Base-by-base conservation (phyloP, 2,888 invertebrate species). In the Pardosa pseudoannulata region DNA sequence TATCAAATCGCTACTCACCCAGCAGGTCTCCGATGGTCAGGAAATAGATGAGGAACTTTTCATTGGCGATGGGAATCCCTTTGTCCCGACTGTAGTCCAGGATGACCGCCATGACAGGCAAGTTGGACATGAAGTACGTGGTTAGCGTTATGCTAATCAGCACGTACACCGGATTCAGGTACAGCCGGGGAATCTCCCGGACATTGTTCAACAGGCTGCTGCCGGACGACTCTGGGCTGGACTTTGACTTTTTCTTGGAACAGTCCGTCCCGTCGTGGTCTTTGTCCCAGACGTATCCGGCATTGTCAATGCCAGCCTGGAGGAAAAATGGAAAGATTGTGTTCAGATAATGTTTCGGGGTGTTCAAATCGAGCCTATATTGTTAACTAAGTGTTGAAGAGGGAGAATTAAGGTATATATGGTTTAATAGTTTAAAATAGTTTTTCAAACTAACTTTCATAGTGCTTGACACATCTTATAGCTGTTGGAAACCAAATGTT, bases 51-150 rank as follows among this genome's bases (percentile, higher is more conserved):
- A 83, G 65, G 36, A 71, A 83, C 28, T 76, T 75, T 16, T 46
- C 50, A 1, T 76, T n/a, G 9, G 27, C 28, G 7, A 19, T 31
- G 0, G 36, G 32, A 19, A 83, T n/a, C 1, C 82, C 79, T 62
- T 79, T 79, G 13, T 86, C 86, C 31, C 67, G 56, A 23, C 64
- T 75, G 19, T 74, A 86, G 36, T 86, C 86, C 7, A 86, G 72
- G 1, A 86, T 72, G 0, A 86, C 79, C 0, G 79, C 79, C 41
- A 86, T 3, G 13, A 86, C 32, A 5, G 86, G 79, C 6, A 78
- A 36, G 29, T 70, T 79, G 1, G 74, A 16, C 64, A 64, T 64
- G n/a, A 79, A 74, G 70, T 79, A 79, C 3, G 62, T 70, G n/a
- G 86, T 79, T 0, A 86, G 31, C 6, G 29, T 28, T n/a, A 86